Conservation (phyloP, 2,113 vertebrate genomes). For the Trichomycterus rosablanca region DNA sequence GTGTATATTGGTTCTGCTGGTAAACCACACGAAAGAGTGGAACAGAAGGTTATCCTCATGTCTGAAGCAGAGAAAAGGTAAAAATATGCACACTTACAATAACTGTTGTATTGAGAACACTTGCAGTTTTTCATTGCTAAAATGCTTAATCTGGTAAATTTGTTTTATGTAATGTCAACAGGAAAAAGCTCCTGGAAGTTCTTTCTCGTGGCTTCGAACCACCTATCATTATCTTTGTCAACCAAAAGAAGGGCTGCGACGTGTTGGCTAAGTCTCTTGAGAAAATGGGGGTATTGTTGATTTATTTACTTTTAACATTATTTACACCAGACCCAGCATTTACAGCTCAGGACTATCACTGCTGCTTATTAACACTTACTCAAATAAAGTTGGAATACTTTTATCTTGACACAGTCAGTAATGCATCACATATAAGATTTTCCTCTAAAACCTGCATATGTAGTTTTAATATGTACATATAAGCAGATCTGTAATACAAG, state of each 20-base stretch:
- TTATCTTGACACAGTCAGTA: too few species aligned
- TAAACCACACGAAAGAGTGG: slow-evolving; percentile 94
- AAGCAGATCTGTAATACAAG: too few species aligned
- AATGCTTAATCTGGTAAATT: not conserved
- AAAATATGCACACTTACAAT: not conserved
- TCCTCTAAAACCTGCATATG: too few species aligned
- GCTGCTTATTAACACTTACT: too few species aligned
- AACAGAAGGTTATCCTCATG: slow-evolving; percentile 97
- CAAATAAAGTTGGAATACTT: too few species aligned
- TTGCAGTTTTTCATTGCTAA: not conserved
- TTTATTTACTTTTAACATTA: not conserved
- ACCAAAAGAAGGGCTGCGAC: slow-evolving; percentile 97
- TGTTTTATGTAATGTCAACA: slow-evolving; percentile 46
- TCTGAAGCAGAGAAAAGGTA: slow-evolving; percentile 93
- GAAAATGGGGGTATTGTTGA: slow-evolving; percentile 93
- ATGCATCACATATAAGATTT: too few species aligned
- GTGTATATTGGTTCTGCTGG: slow-evolving; percentile 97
- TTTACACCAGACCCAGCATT: too few species aligned
- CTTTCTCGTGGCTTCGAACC: slow-evolving; percentile 91
- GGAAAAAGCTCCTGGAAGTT: slow-evolving; percentile 93
- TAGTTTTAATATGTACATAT: too few species aligned
- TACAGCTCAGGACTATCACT: too few species aligned
- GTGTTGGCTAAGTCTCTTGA: slow-evolving; percentile 96
- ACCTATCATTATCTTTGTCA: slow-evolving; percentile 98
- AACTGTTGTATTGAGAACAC: not conserved